These are phyloP conservation scores for Raja brachyura DNA, from an alignment of 2,113 vertebrate genomes.

Conservation along the genomic window DNA sequence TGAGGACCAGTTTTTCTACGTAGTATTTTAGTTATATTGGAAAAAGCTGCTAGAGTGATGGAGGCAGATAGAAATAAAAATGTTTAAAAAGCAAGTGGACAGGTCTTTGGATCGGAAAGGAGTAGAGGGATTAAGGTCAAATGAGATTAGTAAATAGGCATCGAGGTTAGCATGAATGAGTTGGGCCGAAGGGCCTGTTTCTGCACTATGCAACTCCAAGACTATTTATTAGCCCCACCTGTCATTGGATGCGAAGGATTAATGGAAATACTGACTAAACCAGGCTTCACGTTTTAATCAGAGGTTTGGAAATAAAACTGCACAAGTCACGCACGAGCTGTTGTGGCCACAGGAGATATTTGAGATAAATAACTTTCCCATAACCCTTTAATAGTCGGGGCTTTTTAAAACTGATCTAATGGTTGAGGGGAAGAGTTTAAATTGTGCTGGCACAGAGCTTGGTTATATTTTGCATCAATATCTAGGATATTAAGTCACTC, in stretches of 20 bases:
- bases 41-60: too few species aligned
- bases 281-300: background rate
- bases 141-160: too few species aligned
- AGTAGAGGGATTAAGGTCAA: too few species aligned
- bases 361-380: conserved; percentile 6
- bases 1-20: too few species aligned
- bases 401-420: background rate
- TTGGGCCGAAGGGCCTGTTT: too few species aligned
- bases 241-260: background rate
- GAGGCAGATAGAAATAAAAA: too few species aligned
- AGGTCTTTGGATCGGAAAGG: too few species aligned
- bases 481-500: background rate
- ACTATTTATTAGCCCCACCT: background rate
- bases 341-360: background rate
- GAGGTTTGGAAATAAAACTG: background rate
- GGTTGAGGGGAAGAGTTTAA: background rate
- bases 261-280: too few species aligned
- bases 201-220: too few species aligned
- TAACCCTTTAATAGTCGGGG: background rate
- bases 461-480: background rate
- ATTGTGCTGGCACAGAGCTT: background rate
- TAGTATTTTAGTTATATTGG: too few species aligned
- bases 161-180: too few species aligned
- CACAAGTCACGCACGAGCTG: background rate
- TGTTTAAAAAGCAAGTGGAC: too few species aligned